Base-by-base conservation (phyloP, 2,888 invertebrate species). In the Ephialtes manifestator region DNA sequence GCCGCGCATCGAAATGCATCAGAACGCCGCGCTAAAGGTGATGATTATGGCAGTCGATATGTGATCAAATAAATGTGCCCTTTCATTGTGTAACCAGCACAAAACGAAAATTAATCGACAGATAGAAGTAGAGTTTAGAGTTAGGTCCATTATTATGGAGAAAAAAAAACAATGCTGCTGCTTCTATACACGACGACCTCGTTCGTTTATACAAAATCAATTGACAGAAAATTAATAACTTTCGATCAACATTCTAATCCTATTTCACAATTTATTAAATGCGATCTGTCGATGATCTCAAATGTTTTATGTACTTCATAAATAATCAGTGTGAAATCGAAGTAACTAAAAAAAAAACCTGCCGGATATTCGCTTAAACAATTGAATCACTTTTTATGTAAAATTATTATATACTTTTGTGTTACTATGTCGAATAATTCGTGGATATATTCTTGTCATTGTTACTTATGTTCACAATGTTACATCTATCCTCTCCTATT, bases 51-150 rank as follows among this genome's bases (percentile, higher is more conserved):
- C 91, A 89, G 86, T 90, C 90, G 90, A 91, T 91, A 92, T 92
- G 93, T 92, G 93, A 94, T 93, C 91, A 92, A 91, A 90, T 91
- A 76, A 93, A 93, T 92, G 93, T 94, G 93, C 91, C 92, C 93
- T 93, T 93, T 93, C 90, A 88, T 89, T 91, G 89, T 91, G 87
- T 89, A 91, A 91, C 86, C 91, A 91, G 93, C 93, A 93, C 92
- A 93, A 93, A 91, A 89, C 74, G 85, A 90, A 90, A 88, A 48
- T 51, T 60, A 68, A 18, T 51, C 71, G 65, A 70, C 65, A 48
- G 24, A 35, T 89, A 72, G 67, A 31, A 20, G 46, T 75, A 65
- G 35, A 70, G 46, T 75, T 31, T 75, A 35, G 39, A 76, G 31
- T 60, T 13, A n/a, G 15, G 51, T 53, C 51, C 65, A 53, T 65